phyloP scores from a whole-genome alignment of 1,140 invertebrate genomes.

The Brachionus rubens region DNA sequence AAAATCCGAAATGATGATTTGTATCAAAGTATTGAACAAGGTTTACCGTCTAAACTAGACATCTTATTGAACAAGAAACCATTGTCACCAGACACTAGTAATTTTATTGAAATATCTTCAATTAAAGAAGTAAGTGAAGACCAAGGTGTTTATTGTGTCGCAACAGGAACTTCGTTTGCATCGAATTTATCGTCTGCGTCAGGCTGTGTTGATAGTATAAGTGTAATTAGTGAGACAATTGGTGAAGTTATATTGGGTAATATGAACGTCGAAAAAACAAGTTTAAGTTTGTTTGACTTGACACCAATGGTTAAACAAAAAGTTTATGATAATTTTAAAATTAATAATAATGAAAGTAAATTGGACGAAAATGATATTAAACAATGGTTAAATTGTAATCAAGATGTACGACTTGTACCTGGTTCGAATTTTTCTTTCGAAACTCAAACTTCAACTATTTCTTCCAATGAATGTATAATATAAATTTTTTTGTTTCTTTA shows the following conservation, averaged over 20 bases:
- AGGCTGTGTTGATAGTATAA: not conserved
- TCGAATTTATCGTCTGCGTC: slow-evolving; percentile 18
- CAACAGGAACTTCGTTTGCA: slow-evolving; percentile 29
- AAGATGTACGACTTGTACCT: not conserved
- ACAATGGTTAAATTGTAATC: not conserved
- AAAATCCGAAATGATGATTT: slow-evolving; percentile 18
- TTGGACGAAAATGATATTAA: not conserved
- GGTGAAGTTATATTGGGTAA: not conserved
- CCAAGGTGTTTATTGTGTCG: slow-evolving; percentile 38
- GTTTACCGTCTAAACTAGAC: not conserved
- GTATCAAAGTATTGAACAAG: not conserved
- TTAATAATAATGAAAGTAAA: no score
- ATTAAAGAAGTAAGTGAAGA: slow-evolving; percentile 26
- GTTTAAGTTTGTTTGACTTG: slow-evolving; percentile 29
- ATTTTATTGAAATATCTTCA: not conserved
- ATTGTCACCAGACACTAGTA: not conserved
- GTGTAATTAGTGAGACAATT: not conserved
- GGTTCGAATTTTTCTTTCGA: not conserved
- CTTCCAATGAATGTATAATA: slow-evolving; percentile 16
- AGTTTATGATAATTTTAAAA: no score
- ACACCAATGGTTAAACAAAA: not conserved
- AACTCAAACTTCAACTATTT: slow-evolving; percentile 6
- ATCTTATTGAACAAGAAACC: slow-evolving; percentile 9
- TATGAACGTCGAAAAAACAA: not conserved
- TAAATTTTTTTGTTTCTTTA: not conserved